Base-by-base conservation (phyloP, 2,113 vertebrate species). In the Nerophis lumbriciformis region DNA sequence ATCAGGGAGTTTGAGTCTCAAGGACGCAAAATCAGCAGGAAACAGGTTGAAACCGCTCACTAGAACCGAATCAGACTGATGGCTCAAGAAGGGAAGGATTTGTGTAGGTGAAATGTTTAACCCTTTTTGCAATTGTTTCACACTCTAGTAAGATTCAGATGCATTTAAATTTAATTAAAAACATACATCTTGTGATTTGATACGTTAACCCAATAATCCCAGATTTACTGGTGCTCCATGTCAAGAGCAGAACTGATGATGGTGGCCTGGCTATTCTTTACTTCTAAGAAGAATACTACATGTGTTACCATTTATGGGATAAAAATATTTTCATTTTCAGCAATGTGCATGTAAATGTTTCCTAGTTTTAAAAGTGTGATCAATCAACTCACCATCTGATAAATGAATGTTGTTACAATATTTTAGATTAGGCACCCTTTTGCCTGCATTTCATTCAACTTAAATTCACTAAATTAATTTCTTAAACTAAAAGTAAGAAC, bases 261-360 rank as follows among this genome's bases (percentile, higher is more conserved):
- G 39, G 19, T 19, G 19, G 19, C 19, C 19, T 19, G 19, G 19
- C 19, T 19, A 19, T 19, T 19, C 19, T 19, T 19, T 19, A 19
- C 19, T 19, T 19, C 19, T 19, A 19, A 19, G 2, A 19, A 19
- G 19, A 19, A 19, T 19, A 19, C 19, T 19, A 19, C 19, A 19
- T 19, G 19, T 19, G 2, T 19, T 19, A 19, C 19, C 19, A 19
- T 19, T 1, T 28, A 28, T 28, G 28, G 48, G 68, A 71, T 48
- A 70, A 72, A 63, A 80, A 81, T 72, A 83, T 84, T 80, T 86
- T 87, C 51, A 58, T 77, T 72, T 63, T 6, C 52, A 57, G 38
- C 35, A 68, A 71, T 68, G 61, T 66, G 72, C 77, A 76, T 39
- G 38, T 74, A 84, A 80, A 47, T 38, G 66, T 69, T 83, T 51